A percentile compares a stretch with the other conserved stretches of the same genome.
Evolutionary conservation across 1,140 invertebrate species (phyloP).

Genomic region (Nilaparvata lugens): DNA sequence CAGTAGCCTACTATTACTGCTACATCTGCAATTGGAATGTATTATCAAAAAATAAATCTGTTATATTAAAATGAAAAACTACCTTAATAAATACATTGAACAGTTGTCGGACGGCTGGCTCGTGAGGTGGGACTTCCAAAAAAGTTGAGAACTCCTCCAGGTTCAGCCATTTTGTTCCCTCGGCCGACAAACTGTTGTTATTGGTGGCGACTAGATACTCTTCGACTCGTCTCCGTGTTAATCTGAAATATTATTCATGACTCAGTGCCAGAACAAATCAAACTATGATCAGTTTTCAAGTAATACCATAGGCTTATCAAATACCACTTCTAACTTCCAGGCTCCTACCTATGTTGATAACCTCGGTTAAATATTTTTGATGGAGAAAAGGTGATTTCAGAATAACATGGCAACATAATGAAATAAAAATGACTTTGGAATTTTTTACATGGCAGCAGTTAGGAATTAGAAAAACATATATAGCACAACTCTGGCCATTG

Average conservation of each 20-base stretch:
- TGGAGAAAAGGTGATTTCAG: no score
- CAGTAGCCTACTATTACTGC: background rate
- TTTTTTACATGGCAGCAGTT: no score
- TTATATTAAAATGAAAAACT: slow-evolving; percentile 10
- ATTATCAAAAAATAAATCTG: background rate
- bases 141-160: slow-evolving; percentile 29
- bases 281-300: background rate
- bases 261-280: background rate
- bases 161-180: slow-evolving; percentile 15
- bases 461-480: no score
- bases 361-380: no score
- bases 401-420: background rate
- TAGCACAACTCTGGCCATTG: no score
- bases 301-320: background rate
- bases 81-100: slow-evolving; percentile 32
- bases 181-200: slow-evolving; percentile 19
- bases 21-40: background rate
- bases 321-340: no score
- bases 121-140: slow-evolving; percentile 38
- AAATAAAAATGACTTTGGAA: no score
- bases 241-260: slow-evolving; percentile 20
- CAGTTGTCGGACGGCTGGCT: slow-evolving; percentile 37
- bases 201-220: slow-evolving; percentile 24
- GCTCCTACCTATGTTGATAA: no score
- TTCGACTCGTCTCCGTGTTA: slow-evolving; percentile 31